A percentile compares a stretch with the other conserved stretches of the same genome.
phyloP scores from a whole-genome alignment of 2,797 vertebrate species.

The Chanos chanos region DNA sequence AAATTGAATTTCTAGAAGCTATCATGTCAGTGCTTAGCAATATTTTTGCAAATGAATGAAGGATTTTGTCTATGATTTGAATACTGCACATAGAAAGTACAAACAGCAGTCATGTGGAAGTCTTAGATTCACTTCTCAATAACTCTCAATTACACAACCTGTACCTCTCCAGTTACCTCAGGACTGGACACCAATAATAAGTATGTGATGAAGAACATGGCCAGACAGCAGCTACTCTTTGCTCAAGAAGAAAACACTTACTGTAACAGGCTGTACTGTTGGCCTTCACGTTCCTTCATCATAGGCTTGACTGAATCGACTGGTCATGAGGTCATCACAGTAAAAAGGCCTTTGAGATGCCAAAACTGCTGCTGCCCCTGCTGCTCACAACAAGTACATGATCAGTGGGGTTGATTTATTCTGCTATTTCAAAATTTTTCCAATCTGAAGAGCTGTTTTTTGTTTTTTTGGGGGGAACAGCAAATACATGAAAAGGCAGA shows the following conservation, averaged over 20 bases:
- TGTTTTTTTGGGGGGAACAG: no score
- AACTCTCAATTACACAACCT: no score
- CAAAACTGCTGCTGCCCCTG: constrained; percentile 71
- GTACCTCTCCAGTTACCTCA: constrained; percentile 56
- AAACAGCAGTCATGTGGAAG: background rate
- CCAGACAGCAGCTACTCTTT: constrained; percentile 74
- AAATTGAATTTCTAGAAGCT: constrained; percentile 72
- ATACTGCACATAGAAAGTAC: background rate
- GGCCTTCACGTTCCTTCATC: constrained; percentile 62
- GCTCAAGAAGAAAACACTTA: constrained; percentile 69
- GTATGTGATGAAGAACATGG: constrained; percentile 68
- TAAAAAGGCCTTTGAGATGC: no score
- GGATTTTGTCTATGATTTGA: background rate
- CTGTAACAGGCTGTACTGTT: constrained; percentile 64
- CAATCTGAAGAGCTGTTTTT: no score
- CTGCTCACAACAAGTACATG: constrained; percentile 75
- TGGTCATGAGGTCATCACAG: no score
- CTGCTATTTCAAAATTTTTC: background rate
- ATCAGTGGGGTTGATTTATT: background rate
- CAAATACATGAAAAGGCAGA: no score
- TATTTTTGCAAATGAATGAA: background rate
- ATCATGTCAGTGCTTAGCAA: constrained; percentile 7
- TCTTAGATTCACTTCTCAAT: background rate
- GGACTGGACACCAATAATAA: constrained; percentile 73
- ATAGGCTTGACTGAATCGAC: no score